These are phyloP conservation scores for Helicorthomorpha holstii DNA, from an alignment of 1,140 invertebrate species.

Conservation along the genomic window DNA sequence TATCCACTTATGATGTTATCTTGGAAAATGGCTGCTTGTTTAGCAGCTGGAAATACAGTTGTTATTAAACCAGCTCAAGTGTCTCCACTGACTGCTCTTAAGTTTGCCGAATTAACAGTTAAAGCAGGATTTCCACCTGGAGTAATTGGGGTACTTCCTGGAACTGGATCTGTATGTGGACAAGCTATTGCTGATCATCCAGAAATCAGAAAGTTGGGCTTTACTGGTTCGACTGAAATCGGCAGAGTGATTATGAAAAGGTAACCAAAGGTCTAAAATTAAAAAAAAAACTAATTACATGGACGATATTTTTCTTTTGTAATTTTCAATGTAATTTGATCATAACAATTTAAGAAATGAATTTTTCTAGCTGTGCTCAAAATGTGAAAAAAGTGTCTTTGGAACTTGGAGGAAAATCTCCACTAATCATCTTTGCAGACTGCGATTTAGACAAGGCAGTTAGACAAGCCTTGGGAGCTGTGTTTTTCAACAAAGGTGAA, in stretches of 20 bases:
- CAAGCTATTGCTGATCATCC: slow-evolving; percentile 71
- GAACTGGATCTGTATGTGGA: slow-evolving; percentile 57
- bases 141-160: slow-evolving; percentile 84
- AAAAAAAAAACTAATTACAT: too few relatives aligned
- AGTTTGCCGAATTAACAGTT: slow-evolving; percentile 75
- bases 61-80: slow-evolving; percentile 51
- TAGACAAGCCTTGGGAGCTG: slow-evolving; percentile 72
- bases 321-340: background rate
- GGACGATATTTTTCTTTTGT: background rate
- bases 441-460: slow-evolving; percentile 86
- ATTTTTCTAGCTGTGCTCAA: slow-evolving; percentile 45
- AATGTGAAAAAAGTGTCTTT: slow-evolving; percentile 85
- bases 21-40: slow-evolving; percentile 41
- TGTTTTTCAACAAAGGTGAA: slow-evolving; percentile 97
- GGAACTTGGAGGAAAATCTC: slow-evolving; percentile 89
- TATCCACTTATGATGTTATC: slow-evolving; percentile 34
- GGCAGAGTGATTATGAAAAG: slow-evolving; percentile 72
- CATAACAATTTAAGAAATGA: background rate
- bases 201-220: slow-evolving; percentile 71
- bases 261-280: slow-evolving; percentile 10
- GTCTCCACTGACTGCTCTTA: slow-evolving; percentile 75
- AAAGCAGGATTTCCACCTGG: slow-evolving; percentile 80
- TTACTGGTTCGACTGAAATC: slow-evolving; percentile 81
- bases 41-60: slow-evolving; percentile 44
- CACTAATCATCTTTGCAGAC: slow-evolving; percentile 80